phyloP scores from a whole-genome alignment of 1,140 invertebrate species.

The Brachionus asplanchnoidis region DNA sequence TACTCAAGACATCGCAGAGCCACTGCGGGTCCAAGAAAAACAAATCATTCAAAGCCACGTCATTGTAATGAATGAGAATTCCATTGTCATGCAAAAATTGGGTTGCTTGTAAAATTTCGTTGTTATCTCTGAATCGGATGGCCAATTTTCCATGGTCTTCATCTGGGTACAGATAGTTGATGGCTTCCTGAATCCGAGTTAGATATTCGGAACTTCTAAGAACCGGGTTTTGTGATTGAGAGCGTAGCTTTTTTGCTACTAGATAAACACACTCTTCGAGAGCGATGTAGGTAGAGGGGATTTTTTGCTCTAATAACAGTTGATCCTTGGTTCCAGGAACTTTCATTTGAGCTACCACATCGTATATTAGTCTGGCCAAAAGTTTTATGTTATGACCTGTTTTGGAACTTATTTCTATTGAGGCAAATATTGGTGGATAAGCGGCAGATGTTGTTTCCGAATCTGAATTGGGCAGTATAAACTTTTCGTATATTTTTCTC shows the following conservation, averaged over 20 bases:
- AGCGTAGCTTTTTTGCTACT: constrained; percentile 72
- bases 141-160: constrained; percentile 21
- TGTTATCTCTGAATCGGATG: constrained; percentile 70
- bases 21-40: constrained; percentile 95
- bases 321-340: constrained; percentile 51
- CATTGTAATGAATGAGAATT: constrained; percentile 94
- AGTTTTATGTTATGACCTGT: constrained; percentile 83
- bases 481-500: constrained; percentile 69
- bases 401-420: constrained; percentile 81
- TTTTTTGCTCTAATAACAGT: constrained; percentile 81
- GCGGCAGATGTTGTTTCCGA: constrained; percentile 68
- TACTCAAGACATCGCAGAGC: constrained; percentile 93
- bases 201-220: constrained; percentile 8
- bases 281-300: constrained; percentile 88
- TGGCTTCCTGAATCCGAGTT: not conserved
- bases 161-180: constrained; percentile 49
- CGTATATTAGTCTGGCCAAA: constrained; percentile 85
- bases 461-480: constrained; percentile 68
- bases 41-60: constrained; percentile 85
- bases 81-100: constrained; percentile 96
- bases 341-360: constrained; percentile 52
- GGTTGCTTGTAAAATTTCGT: constrained; percentile 88
- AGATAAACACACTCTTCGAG: constrained; percentile 67
- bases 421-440: constrained; percentile 78
- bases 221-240: constrained; percentile 60